These are phyloP conservation scores for Rhagophthalmus giganteus DNA, from an alignment of 2,888 invertebrate species.

Conservation along the genomic window DNA sequence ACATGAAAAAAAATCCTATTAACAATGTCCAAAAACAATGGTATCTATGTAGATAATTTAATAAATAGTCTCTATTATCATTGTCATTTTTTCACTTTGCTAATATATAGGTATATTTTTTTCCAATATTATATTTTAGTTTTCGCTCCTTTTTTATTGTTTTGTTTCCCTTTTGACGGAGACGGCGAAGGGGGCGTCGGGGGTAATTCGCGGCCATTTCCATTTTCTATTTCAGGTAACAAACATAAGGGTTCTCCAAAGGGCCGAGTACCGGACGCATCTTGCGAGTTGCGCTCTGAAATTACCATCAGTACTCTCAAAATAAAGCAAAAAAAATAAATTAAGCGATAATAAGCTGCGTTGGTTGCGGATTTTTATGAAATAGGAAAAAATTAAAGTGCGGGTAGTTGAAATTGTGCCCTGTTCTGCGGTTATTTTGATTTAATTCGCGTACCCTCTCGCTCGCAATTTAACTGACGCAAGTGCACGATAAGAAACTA, in stretches of 20 bases:
- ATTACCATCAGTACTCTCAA: constrained; percentile 35
- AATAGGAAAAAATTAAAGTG: too few relatives aligned
- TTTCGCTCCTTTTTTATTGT: constrained; percentile 38
- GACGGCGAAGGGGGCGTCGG: constrained; percentile 47
- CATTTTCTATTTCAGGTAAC: constrained; percentile 53
- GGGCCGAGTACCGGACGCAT: constrained; percentile 53
- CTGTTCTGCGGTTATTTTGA: too few relatives aligned
- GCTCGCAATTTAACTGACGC: too few relatives aligned
- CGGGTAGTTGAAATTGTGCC: too few relatives aligned
- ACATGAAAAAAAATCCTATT: background rate
- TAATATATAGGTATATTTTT: constrained; percentile 1
- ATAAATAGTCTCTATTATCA: too few relatives aligned
- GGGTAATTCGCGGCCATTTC: constrained; percentile 44
- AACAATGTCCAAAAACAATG: background rate
- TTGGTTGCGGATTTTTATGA: too few relatives aligned
- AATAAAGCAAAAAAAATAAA: constrained; percentile 5
- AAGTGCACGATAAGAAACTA: too few relatives aligned
- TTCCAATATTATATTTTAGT: constrained; percentile 41
- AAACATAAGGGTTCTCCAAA: constrained; percentile 75
- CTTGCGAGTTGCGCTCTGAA: constrained; percentile 54
- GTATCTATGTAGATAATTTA: too few relatives aligned
- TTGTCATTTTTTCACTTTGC: constrained; percentile 15
- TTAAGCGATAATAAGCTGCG: background rate
- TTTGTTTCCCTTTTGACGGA: constrained; percentile 46
- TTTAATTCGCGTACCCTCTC: too few relatives aligned